These are phyloP conservation scores for Chrysotoxum bicinctum DNA, from an alignment of 2,888 invertebrate genomes.

Conservation along the genomic window DNA sequence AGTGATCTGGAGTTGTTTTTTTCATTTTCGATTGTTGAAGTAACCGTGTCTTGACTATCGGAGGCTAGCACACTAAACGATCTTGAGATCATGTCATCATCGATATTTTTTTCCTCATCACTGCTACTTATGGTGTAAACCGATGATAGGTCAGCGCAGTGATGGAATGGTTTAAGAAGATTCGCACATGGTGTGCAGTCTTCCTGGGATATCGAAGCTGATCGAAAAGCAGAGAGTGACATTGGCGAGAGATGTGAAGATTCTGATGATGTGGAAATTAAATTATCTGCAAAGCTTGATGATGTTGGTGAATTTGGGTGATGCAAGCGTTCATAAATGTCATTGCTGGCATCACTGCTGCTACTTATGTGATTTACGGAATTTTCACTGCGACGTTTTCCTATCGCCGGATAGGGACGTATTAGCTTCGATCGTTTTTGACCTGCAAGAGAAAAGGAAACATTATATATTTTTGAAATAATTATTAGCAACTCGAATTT, in stretches of 20 bases:
- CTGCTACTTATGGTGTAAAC: slow-evolving; percentile 57
- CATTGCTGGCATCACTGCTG: slow-evolving; percentile 58
- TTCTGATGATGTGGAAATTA: slow-evolving; percentile 62
- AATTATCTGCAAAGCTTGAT: slow-evolving; percentile 56
- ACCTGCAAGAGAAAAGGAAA: slow-evolving; percentile 47
- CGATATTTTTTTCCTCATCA: slow-evolving; percentile 37
- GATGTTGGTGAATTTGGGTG: slow-evolving; percentile 1
- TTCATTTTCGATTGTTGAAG: slow-evolving; percentile 49
- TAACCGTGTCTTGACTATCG: slow-evolving; percentile 55
- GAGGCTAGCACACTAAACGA: slow-evolving; percentile 71
- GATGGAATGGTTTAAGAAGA: slow-evolving; percentile 48
- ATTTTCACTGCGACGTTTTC: slow-evolving; percentile 24
- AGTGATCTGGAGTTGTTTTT: slow-evolving; percentile 40
- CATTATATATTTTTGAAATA: neutral
- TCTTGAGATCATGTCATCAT: slow-evolving; percentile 48
- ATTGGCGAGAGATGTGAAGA: slow-evolving; percentile 49
- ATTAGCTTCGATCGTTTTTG: slow-evolving; percentile 57
- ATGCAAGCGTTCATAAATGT: slow-evolving; percentile 33
- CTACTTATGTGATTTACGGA: slow-evolving; percentile 65
- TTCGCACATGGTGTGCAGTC: slow-evolving; percentile 26
- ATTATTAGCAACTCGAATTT: no score
- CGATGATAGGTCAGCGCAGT: slow-evolving; percentile 37
- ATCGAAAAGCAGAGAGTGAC: slow-evolving; percentile 48
- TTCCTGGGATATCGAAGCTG: slow-evolving; percentile 28
- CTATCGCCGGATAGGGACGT: slow-evolving; percentile 49